Base-by-base conservation (phyloP, 2,113 vertebrate species). In the Pao palembangensis region DNA sequence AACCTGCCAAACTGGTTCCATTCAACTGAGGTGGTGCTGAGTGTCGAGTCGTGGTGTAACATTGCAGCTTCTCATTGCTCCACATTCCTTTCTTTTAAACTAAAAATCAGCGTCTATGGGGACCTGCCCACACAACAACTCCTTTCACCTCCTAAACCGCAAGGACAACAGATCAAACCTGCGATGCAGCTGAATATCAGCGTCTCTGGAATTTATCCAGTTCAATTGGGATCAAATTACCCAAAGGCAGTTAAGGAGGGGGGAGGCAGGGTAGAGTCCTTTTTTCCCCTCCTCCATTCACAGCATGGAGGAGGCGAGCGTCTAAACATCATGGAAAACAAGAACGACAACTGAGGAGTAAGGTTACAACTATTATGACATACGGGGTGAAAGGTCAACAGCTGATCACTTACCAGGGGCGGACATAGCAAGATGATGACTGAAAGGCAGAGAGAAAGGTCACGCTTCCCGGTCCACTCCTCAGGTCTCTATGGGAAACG, bases 321-420 rank as follows among this genome's bases (percentile, higher is more conserved):
- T 8, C 34, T 2, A 38, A 38, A 38, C 8, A 38, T 38, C 34
- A 11, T 2, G 34, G 11, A 38, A 38, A 38, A 38, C 34, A 12
- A 2, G 34, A 12, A 38, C 34, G 8, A 8, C 8, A 12, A 38
- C 25, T 6, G n/a, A 20, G 7, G 34, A 38, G 8, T 1, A 12
- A 38, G 28, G 28, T 31, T 31, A 31, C 28, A 38, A 38, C 34
- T 38, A 6, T n/a, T 46, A 17, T 6, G 17, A 46, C 17, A 46
- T 14, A 8, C 4, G 1, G 44, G 7, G 15, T n/a, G 15, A 16
- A 44, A 16, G 4, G 42, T 6, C 42, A 44, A 5, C 42, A 1
- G 5, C 16, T 28, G 5, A 6, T 0, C 5, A 69, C 84, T 82
- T 63, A 88, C 86, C 83, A 51, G 85, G 85, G 55, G 58, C 80